These are phyloP conservation scores for Cichlasoma orientale DNA, from an alignment of 2,797 vertebrate species.

Conservation along the genomic window DNA sequence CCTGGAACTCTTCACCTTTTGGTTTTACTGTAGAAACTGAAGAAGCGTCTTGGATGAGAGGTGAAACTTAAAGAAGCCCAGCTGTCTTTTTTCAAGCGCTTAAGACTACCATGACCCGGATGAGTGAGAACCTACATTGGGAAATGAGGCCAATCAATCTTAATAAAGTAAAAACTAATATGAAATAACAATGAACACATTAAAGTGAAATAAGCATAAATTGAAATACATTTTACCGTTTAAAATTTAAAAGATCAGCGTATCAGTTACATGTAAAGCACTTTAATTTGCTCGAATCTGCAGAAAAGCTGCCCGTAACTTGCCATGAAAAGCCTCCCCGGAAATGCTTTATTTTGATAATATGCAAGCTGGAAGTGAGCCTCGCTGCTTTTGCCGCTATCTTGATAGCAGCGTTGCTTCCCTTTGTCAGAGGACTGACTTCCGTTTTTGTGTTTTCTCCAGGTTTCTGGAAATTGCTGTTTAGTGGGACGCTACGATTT, in stretches of 20 bases:
- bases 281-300: not conserved
- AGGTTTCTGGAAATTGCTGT: slow-evolving; percentile 73
- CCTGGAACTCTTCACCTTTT: too few species aligned
- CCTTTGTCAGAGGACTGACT: slow-evolving; percentile 84
- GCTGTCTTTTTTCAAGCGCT: too few species aligned
- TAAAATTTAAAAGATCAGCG: too few species aligned
- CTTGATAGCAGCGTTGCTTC: slow-evolving; percentile 65
- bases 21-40: too few species aligned
- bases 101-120: too few species aligned
- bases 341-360: slow-evolving; percentile 59
- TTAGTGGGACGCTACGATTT: slow-evolving; percentile 3
- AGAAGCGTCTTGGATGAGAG: too few species aligned
- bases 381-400: slow-evolving; percentile 13
- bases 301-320: not conserved
- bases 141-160: not conserved
- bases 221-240: not conserved
- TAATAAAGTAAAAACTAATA: not conserved
- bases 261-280: not conserved
- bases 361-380: slow-evolving; percentile 11
- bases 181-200: not conserved
- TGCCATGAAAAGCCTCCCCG: not conserved
- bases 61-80: too few species aligned
- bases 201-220: not conserved
- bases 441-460: slow-evolving; percentile 80
- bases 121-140: too few species aligned